These are phyloP conservation scores for Amphilophus citrinellus DNA, from an alignment of 2,113 vertebrate species.

Conservation along the genomic window DNA sequence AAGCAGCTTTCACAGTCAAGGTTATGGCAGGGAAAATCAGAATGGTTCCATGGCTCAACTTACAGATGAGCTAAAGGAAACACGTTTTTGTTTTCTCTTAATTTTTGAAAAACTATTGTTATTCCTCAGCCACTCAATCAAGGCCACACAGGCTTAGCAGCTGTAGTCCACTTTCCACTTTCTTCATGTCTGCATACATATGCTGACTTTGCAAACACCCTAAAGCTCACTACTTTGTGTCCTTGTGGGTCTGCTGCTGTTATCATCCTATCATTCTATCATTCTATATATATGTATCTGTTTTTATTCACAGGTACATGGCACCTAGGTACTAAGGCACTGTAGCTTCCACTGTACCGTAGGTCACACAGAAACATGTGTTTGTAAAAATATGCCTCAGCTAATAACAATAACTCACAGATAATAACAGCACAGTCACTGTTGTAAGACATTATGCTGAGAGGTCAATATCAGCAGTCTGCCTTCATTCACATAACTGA, in stretches of 20 bases:
- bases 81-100: background rate
- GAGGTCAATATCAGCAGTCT: conserved; percentile 19
- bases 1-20: background rate
- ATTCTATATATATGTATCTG: background rate
- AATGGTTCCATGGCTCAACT: background rate
- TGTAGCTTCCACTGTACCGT: background rate
- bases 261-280: background rate
- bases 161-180: conserved; percentile 16
- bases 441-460: background rate
- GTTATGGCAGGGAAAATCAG: background rate
- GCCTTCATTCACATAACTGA: conserved; percentile 24
- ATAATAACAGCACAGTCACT: background rate
- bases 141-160: background rate
- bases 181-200: background rate
- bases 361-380: background rate
- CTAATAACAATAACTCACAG: background rate
- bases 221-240: conserved; percentile 2
- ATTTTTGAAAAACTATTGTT: background rate
- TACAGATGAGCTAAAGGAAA: background rate
- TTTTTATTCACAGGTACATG: background rate
- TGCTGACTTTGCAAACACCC: background rate
- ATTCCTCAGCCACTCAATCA: conserved; percentile 33
- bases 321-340: background rate
- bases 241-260: background rate
- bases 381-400: conserved; percentile 11